Percentiles rank a stretch among this genome's conserved stretches.
Conservation (phyloP, 2,888 invertebrate species). For the Drosophila melanosoma region DNA sequence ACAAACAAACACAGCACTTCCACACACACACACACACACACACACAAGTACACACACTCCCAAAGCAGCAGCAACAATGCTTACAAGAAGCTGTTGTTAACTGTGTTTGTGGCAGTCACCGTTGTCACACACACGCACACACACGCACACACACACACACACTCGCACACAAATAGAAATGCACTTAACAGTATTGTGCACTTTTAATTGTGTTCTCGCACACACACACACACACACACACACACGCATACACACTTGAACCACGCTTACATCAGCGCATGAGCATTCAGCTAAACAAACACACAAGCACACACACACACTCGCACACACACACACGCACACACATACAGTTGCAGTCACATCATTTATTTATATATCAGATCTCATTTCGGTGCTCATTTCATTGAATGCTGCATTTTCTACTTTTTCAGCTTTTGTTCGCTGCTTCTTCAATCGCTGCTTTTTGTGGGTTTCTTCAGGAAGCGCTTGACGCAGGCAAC, state of each 20-base stretch:
- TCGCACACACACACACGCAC: constrained; percentile 1
- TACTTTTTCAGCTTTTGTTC: constrained; percentile 14
- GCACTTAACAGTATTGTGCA: constrained; percentile 51
- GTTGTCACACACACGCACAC: constrained; percentile 33
- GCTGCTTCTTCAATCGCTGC: constrained; percentile 10
- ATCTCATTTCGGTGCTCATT: constrained; percentile 70
- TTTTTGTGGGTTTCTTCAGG: constrained; percentile 56
- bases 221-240: constrained; percentile 31
- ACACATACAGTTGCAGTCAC: constrained; percentile 25
- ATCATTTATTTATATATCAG: constrained; percentile 70
- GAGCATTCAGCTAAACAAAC: constrained; percentile 68
- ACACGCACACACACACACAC: constrained; percentile 28
- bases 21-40: constrained; percentile 7
- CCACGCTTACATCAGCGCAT: constrained; percentile 74
- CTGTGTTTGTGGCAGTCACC: constrained; percentile 37
- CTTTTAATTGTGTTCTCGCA: constrained; percentile 52
- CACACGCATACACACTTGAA: constrained; percentile 31
- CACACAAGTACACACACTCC: constrained; percentile 1
- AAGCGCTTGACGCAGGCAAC: constrained; percentile 73
- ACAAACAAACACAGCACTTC: constrained; percentile 15
- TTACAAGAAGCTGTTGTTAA: constrained; percentile 35
- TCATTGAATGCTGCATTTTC: constrained; percentile 49
- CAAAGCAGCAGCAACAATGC: constrained; percentile 3
- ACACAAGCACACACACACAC: constrained; percentile 13
- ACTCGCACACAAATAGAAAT: constrained; percentile 61